Evolutionary conservation across 2,888 invertebrate species (phyloP).

Genomic region (Polyommatus iphigenia): DNA sequence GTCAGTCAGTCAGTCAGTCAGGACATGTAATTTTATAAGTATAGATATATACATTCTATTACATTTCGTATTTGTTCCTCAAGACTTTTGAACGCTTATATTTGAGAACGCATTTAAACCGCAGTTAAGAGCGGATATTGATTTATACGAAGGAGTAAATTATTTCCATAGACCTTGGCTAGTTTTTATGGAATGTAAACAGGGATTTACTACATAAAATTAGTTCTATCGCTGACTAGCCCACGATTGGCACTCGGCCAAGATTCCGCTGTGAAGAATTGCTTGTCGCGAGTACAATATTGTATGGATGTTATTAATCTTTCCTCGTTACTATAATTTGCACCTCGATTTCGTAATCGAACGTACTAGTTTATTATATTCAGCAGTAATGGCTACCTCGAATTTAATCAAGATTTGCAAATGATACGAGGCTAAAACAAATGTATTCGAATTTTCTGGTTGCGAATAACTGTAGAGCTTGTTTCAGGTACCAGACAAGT

Average conservation of each 20-base stretch:
- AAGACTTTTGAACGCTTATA: neutral
- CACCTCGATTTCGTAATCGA: conserved; percentile 8
- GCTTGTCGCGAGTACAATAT: conserved; percentile 55
- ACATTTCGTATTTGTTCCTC: neutral
- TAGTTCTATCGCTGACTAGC: conserved; percentile 53
- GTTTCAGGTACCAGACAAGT: conserved; percentile 76
- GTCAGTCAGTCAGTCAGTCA: too few relatives aligned
- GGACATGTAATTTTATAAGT: too few relatives aligned
- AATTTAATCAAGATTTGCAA: neutral
- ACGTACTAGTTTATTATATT: conserved; percentile 1
- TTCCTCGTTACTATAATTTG: conserved; percentile 8
- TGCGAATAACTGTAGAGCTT: neutral
- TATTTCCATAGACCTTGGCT: conserved; percentile 56
- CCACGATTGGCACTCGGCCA: conserved; percentile 60
- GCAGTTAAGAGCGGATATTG: neutral
- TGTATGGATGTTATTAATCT: conserved; percentile 25
- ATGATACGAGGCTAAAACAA: neutral
- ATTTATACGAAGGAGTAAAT: conserved; percentile 24
- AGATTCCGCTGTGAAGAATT: conserved; percentile 58
- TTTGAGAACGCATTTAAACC: neutral
- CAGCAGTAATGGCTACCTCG: neutral
- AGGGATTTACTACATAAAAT: conserved; percentile 69
- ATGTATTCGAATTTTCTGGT: neutral
- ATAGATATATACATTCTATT: too few relatives aligned
- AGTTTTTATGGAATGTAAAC: conserved; percentile 67